Base-by-base conservation (phyloP, 2,888 invertebrate genomes). In the Leptura quadrifasciata region DNA sequence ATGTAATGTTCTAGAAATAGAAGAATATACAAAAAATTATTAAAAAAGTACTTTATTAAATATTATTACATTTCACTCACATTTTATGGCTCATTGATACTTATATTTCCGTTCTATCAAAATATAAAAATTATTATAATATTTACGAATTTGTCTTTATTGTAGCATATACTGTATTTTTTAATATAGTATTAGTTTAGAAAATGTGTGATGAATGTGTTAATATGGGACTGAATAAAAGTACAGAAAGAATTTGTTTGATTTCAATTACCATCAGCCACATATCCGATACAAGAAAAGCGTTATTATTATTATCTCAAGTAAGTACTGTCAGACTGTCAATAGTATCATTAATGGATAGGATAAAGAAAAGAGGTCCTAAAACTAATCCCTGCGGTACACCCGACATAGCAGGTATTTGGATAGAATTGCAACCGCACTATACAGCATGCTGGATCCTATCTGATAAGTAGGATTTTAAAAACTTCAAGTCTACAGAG, bases 141-240 rank as follows among this genome's bases (percentile, higher is more conserved):
- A 78, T 72, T 76, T 68, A 69, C 75, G 76, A 73, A 77, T 79
- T 77, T 75, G 76, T 67, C 79, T 69, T 70, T 79, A 77, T 75
- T 81, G 75, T 82, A 79, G 78, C 63, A 39, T 61, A 75, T 81
- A 77, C 70, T 70, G 72, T 77, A 83, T 79, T 82, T 74, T 80
- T 81, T 73, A 77, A 78, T 80, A 77, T 80, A 81, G 77, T 76
- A 76, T 77, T 83, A 83, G 82, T 81, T 81, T 80, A 80, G 81
- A 77, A 71, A 79, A 81, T 81, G 85, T 85, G 84, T 85, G 85
- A 87, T 87, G 83, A 84, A 85, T 85, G 86, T 87, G 85, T 86
- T 85, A 84, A 84, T 86, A 85, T 83, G 82, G 84, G 84, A 85
- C 85, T 85, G 85, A 86, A 85, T 83, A 84, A 85, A 85, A 84